Evolutionary conservation across 2,797 vertebrate genomes (phyloP).

Genomic region (Sebastes hopkinsi): DNA sequence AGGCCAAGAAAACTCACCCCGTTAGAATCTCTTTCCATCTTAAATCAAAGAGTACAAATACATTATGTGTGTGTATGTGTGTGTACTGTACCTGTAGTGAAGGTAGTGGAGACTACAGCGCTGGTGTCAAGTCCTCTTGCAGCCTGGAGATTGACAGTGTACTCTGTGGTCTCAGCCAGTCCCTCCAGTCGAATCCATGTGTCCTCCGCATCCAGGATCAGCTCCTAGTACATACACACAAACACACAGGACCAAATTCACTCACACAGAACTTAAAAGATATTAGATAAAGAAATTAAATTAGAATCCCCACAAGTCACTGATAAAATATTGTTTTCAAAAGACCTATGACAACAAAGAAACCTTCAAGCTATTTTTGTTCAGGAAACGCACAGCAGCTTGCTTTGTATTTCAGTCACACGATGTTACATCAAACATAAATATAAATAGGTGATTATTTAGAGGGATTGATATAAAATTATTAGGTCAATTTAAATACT

Average conservation of each 20-base stretch:
- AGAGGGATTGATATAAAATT: background rate
- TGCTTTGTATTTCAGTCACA: background rate
- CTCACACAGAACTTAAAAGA: background rate
- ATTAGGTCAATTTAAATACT: background rate
- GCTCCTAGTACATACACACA: conserved; percentile 82
- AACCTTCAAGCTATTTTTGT: conserved; percentile 24
- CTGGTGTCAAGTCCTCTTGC: conserved; percentile 89
- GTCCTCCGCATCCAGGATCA: conserved; percentile 96
- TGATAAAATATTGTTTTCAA: conserved; percentile 30
- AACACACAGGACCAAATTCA: background rate
- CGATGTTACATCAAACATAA: background rate
- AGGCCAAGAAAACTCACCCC: background rate
- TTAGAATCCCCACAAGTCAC: conserved; percentile 6
- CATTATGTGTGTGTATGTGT: background rate
- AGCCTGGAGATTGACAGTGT: conserved; percentile 91
- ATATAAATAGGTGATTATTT: background rate
- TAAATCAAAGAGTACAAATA: conserved; percentile 18
- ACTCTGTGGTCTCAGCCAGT: conserved; percentile 91
- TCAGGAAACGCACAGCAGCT: conserved; percentile 8
- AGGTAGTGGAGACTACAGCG: conserved; percentile 85
- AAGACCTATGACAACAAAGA: conserved; percentile 23
- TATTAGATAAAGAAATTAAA: conserved; percentile 8
- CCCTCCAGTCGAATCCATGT: conserved; percentile 97
- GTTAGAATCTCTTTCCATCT: conserved; percentile 12
- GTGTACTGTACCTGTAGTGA: conserved; percentile 88